These are phyloP conservation scores for Vicugna pacos DNA, from an alignment of 2,113 vertebrate species.

Conservation along the genomic window DNA sequence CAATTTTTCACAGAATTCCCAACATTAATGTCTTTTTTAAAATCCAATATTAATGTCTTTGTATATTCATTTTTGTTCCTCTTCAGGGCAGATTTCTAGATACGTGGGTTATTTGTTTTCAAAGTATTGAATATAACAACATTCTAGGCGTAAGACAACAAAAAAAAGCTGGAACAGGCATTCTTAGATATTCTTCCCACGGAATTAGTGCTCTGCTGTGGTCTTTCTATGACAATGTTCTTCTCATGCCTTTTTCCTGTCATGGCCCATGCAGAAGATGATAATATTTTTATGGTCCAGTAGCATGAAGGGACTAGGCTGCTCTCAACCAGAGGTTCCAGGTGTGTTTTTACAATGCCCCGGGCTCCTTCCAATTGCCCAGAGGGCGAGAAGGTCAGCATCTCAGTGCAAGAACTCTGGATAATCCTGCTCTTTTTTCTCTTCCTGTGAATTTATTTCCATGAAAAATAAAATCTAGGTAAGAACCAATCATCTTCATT, in stretches of 20 bases:
- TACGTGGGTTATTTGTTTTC: not conserved
- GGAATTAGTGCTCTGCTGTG: not conserved
- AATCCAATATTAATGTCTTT: not conserved
- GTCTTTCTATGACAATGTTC: not conserved
- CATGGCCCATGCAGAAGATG: rapidly evolving
- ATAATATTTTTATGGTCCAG: rapidly evolving
- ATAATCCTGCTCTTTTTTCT: not conserved
- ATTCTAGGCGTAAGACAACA: not conserved
- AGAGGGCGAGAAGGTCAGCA: rapidly evolving
- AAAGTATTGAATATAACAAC: not conserved
- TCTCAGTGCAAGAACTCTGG: rapidly evolving
- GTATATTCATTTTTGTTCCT: not conserved
- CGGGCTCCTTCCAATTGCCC: not conserved
- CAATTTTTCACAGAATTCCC: not conserved
- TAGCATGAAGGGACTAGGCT: rapidly evolving
- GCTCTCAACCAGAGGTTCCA: not conserved
- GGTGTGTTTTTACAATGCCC: rapidly evolving
- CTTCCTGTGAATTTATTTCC: not conserved
- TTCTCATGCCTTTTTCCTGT: not conserved
- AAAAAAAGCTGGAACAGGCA: too few relatives aligned
- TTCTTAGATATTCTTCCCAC: not conserved
- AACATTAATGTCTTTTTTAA: not conserved
- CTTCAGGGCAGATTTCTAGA: not conserved
- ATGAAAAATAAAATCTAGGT: not conserved
- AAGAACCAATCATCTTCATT: not conserved